phyloP scores from a whole-genome alignment of 2,888 invertebrate genomes.

The Zhuqinia jingwanae region DNA sequence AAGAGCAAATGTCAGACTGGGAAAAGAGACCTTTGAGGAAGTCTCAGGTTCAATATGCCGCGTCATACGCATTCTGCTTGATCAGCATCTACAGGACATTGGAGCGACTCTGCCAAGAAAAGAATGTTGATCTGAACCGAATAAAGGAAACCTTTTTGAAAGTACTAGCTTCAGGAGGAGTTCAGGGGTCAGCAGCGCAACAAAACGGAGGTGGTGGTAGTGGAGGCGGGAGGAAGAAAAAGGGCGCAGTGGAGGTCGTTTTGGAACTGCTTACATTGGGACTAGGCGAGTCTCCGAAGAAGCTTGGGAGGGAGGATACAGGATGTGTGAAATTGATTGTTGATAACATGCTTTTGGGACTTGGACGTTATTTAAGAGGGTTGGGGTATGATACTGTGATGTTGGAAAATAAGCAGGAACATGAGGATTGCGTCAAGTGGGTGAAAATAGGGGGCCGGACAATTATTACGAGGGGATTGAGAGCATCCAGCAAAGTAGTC shows the following conservation, averaged over 20 bases:
- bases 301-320: not conserved
- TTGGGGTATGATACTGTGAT: slow-evolving; percentile 85
- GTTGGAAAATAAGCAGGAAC: slow-evolving; percentile 82
- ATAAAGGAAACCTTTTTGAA: slow-evolving; percentile 35
- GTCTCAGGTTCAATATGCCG: slow-evolving; percentile 91
- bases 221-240: slow-evolving; percentile 9
- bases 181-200: too few species aligned
- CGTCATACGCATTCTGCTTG: slow-evolving; percentile 93
- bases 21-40: slow-evolving; percentile 89
- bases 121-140: slow-evolving; percentile 41
- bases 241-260: slow-evolving; percentile 36
- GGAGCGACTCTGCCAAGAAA: slow-evolving; percentile 80
- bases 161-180: too few species aligned
- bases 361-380: slow-evolving; percentile 85
- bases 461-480: slow-evolving; percentile 83
- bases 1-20: slow-evolving; percentile 97
- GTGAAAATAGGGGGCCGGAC: slow-evolving; percentile 83
- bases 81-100: slow-evolving; percentile 89
- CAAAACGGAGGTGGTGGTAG: not conserved
- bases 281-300: not conserved
- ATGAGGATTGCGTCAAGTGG: slow-evolving; percentile 83
- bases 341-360: slow-evolving; percentile 84
- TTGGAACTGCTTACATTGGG: slow-evolving; percentile 15
- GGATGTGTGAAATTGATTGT: slow-evolving; percentile 82
- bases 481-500: not conserved